A percentile compares a stretch with the other conserved stretches of the same genome.
These are phyloP conservation scores for Serilophus lunatus DNA, from an alignment of 2,113 vertebrate species.

Conservation along the genomic window DNA sequence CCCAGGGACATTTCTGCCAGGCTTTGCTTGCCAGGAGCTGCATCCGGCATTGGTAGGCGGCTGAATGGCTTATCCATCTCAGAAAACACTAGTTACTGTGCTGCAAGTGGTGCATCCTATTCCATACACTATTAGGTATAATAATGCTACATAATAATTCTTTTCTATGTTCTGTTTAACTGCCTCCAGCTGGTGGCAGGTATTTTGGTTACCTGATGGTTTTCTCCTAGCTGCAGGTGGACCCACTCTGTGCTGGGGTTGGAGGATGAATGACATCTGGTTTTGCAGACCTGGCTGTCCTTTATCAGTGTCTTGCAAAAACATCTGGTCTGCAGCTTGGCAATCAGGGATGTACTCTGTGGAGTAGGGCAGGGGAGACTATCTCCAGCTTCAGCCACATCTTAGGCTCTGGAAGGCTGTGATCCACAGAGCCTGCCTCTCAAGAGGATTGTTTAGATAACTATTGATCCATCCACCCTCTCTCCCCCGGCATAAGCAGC, in stretches of 20 bases:
- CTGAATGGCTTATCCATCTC: not conserved
- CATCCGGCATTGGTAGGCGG: not conserved
- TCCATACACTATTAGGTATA: not conserved
- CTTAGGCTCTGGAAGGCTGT: not conserved
- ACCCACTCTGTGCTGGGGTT: not conserved
- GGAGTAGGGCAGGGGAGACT: not conserved
- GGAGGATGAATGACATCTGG: not conserved
- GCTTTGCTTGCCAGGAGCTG: not conserved
- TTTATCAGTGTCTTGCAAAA: not conserved
- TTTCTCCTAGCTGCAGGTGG: not conserved
- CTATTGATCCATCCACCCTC: too few relatives aligned
- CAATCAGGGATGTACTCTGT: not conserved
- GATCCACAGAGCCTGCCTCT: not conserved
- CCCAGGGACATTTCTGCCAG: not conserved
- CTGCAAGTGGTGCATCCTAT: accelerated
- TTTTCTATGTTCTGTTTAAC: not conserved
- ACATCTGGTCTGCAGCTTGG: not conserved
- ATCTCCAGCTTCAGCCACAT: not conserved
- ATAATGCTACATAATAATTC: not conserved
- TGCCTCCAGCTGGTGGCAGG: not conserved
- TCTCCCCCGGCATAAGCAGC: not conserved
- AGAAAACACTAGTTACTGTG: not conserved
- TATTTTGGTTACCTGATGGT: not conserved
- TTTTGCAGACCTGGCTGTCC: not conserved
- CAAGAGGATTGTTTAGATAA: not conserved